A percentile compares a stretch with the other conserved stretches of the same genome.
phyloP scores from a whole-genome alignment of 2,113 vertebrate genomes.

The Scytalopus superciliaris region DNA sequence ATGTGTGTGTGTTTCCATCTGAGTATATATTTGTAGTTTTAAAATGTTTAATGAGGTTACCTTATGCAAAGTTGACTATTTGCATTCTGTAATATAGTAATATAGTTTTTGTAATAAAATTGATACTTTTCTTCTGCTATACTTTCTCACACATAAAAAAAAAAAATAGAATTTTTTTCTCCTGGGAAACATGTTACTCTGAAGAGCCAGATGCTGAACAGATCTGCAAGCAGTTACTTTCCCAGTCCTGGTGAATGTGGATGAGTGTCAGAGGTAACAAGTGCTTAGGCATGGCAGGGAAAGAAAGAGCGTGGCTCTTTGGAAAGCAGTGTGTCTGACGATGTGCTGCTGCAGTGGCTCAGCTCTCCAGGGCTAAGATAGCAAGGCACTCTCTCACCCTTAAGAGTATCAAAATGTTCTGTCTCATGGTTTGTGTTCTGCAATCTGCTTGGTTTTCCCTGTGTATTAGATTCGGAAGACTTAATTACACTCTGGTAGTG shows the following conservation, averaged over 20 bases:
- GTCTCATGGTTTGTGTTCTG: background rate
- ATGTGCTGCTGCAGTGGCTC: background rate
- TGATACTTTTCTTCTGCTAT: background rate
- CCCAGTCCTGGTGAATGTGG: background rate
- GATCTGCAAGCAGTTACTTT: background rate
- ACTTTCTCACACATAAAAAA: background rate
- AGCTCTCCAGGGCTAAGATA: background rate
- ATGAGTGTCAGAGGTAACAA: background rate
- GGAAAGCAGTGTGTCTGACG: background rate
- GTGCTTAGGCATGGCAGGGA: background rate
- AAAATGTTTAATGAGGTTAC: background rate
- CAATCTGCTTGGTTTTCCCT: background rate
- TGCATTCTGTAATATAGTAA: background rate
- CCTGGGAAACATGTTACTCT: background rate
- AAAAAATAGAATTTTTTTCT: background rate
- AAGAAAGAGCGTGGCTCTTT: background rate
- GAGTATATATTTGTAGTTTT: background rate
- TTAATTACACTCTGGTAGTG: background rate
- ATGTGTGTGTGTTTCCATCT: background rate
- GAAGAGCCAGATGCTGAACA: background rate
- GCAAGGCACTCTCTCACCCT: background rate
- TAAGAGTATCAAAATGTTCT: background rate
- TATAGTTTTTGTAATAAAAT: background rate
- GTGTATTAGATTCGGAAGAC: background rate
- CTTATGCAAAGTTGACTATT: background rate